Conservation (phyloP, 2,113 vertebrate species). For the Malurus melanocephalus region DNA sequence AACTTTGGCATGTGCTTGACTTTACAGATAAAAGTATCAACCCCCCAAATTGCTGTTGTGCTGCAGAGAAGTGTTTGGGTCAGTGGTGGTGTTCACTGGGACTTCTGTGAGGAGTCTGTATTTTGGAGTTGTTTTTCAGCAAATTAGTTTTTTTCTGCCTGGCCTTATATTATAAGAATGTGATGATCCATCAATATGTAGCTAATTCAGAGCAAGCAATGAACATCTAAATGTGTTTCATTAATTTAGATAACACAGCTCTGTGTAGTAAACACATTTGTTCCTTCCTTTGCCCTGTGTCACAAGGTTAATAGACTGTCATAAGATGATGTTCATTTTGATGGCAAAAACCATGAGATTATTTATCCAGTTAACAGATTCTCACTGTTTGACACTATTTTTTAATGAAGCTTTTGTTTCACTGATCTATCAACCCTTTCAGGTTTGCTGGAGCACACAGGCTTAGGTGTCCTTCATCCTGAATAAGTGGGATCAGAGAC, state of each 20-base stretch:
- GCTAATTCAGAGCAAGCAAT: not conserved
- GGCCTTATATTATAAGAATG: not conserved
- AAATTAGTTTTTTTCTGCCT: not conserved
- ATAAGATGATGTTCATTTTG: not conserved
- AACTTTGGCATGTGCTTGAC: conserved; percentile 24
- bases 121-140: not conserved
- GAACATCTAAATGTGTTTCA: not conserved
- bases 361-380: not conserved
- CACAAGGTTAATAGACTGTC: conserved; percentile 11
- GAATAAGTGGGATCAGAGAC: not conserved
- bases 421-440: not conserved
- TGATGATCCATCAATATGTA: not conserved
- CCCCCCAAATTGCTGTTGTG: not conserved
- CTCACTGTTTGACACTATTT: not conserved
- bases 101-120: not conserved
- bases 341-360: not conserved
- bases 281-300: not conserved
- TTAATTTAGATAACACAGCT: not conserved
- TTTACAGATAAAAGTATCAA: not conserved
- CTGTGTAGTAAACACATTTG: not conserved
- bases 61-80: not conserved
- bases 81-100: not conserved
- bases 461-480: not conserved
- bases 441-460: not conserved
- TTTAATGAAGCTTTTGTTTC: not conserved